Conservation (phyloP, 2,797 vertebrate species). For the Lemur catta region DNA sequence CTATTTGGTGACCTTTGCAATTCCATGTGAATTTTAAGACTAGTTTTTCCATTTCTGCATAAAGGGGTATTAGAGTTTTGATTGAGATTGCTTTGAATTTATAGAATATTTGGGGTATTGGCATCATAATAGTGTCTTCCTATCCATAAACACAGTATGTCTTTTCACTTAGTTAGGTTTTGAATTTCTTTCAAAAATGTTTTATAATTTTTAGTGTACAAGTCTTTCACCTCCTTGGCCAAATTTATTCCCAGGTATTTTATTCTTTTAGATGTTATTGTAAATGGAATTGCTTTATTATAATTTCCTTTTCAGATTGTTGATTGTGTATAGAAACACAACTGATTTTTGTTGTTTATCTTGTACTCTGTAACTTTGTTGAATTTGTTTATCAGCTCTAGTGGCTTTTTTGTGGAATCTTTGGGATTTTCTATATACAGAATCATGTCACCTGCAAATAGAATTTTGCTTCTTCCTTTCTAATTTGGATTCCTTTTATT, state of each 20-base stretch:
- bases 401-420: not conserved
- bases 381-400: not conserved
- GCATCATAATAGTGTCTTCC: not conserved
- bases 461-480: not conserved
- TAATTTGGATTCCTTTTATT: not conserved
- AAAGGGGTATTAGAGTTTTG: not conserved
- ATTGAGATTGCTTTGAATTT: not conserved
- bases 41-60: conserved; percentile 10
- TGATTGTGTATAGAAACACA: not conserved
- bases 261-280: not conserved
- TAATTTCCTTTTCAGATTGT: not conserved
- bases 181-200: not conserved
- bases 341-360: not conserved
- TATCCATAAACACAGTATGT: not conserved
- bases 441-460: not conserved
- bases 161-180: not conserved
- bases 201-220: not conserved
- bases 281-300: not conserved
- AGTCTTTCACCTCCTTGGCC: not conserved
- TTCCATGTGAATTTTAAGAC: not conserved
- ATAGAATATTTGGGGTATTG: not conserved
- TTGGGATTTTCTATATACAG: not conserved
- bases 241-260: not conserved
- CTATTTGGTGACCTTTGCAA: not conserved
- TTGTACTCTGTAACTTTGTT: not conserved